Evolutionary conservation across 2,888 invertebrate genomes (phyloP).

Genomic region (Ptilodon capucinus): DNA sequence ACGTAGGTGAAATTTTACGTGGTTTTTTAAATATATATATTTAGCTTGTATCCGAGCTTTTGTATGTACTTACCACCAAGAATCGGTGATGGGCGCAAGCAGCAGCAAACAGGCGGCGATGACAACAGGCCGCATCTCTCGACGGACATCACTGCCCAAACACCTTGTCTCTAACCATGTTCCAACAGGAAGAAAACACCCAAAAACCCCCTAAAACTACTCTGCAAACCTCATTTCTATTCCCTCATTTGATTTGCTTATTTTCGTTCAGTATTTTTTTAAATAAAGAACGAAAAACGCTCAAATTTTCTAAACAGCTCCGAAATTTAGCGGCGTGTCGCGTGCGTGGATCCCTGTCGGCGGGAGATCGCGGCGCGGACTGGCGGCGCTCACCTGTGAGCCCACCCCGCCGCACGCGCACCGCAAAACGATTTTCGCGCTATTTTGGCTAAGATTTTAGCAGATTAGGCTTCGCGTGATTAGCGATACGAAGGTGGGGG

Average conservation of each 20-base stretch:
- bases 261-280: conserved; percentile 24
- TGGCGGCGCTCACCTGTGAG: conserved; percentile 74
- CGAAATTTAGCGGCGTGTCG: conserved; percentile 70
- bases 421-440: conserved; percentile 79
- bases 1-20: conserved; percentile 5
- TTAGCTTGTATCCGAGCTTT: conserved; percentile 5
- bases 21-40: conserved; percentile 4
- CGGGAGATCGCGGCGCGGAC: conserved; percentile 76
- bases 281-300: conserved; percentile 37
- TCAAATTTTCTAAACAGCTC: conserved; percentile 63
- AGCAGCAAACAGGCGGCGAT: conserved; percentile 92
- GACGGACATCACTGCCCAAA: conserved; percentile 74
- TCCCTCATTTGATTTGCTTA: conserved; percentile 30
- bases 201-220: conserved; percentile 29
- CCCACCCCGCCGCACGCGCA: conserved; percentile 72
- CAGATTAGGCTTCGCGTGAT: conserved; percentile 77
- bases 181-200: conserved; percentile 35
- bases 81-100: conserved; percentile 93
- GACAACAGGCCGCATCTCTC: conserved; percentile 88
- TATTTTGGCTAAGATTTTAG: conserved; percentile 81
- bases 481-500: conserved; percentile 63
- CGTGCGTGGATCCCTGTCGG: conserved; percentile 75
- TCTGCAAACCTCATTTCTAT: conserved; percentile 30
- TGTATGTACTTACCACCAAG: conserved; percentile 90
- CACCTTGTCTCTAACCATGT: conserved; percentile 48